Percentiles rank a stretch among this genome's conserved stretches.
Conservation (phyloP, 2,113 vertebrate species). For the Diadophis punctatus region DNA sequence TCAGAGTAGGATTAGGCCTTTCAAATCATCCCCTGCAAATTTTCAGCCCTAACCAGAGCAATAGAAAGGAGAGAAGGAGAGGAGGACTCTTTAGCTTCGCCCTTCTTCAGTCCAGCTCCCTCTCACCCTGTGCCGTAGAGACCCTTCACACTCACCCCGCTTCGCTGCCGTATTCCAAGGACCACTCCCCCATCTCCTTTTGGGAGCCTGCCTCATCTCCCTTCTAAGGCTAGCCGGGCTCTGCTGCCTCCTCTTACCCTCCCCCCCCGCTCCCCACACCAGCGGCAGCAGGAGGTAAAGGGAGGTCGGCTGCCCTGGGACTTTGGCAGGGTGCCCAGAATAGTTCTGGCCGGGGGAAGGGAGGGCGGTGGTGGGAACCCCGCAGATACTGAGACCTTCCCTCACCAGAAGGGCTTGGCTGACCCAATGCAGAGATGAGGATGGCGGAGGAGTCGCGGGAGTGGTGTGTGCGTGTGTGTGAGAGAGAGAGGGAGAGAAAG, state of each 20-base stretch:
- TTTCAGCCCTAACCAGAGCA: not conserved
- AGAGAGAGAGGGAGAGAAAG: too few species aligned
- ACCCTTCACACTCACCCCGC: conserved; percentile 38
- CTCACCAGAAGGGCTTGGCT: conserved; percentile 18
- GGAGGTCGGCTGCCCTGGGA: too few species aligned
- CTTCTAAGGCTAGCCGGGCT: conserved; percentile 60
- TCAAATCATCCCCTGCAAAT: too few species aligned
- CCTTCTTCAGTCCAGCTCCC: not conserved
- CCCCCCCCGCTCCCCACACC: conserved; percentile 49
- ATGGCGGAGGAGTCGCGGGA: not conserved
- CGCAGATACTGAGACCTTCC: too few species aligned
- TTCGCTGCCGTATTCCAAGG: conserved; percentile 44
- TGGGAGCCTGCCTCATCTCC: conserved; percentile 57
- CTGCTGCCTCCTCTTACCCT: not conserved
- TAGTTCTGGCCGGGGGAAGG: not conserved
- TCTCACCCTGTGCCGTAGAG: not conserved
- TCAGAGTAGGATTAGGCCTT: not conserved
- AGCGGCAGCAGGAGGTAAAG: not conserved
- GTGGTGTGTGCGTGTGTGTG: not conserved
- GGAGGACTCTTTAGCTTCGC: not conserved
- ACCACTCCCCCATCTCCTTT: conserved; percentile 38
- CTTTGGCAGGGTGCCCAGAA: conserved; percentile 82
- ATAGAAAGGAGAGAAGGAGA: too few species aligned
- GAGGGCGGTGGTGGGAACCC: not conserved
- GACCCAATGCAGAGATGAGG: conserved; percentile 52